phyloP scores from a whole-genome alignment of 2,113 vertebrate species.

The Colius striatus region DNA sequence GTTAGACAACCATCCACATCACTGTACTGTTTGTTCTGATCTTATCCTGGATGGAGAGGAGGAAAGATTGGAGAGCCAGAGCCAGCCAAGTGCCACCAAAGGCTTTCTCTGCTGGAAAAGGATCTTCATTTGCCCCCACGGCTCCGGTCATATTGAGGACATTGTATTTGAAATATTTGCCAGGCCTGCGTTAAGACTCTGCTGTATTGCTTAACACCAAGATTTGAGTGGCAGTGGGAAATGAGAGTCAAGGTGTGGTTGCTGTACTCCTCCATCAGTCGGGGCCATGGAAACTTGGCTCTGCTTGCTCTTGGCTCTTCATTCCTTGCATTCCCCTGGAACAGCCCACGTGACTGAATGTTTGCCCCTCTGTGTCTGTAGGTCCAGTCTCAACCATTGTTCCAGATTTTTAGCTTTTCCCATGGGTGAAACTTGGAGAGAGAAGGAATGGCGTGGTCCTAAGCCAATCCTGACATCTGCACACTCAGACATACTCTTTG shows the following conservation, averaged over 20 bases:
- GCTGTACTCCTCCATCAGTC: accelerated
- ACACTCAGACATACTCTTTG: accelerated
- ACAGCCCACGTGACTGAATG: accelerated
- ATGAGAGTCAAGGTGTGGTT: not conserved
- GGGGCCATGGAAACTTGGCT: accelerated
- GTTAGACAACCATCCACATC: not conserved
- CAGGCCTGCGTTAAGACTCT: not conserved
- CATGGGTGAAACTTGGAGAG: not conserved
- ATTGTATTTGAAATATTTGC: not conserved
- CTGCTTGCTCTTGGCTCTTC: not conserved
- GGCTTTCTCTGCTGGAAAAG: not conserved
- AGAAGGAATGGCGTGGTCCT: accelerated
- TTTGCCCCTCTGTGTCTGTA: not conserved
- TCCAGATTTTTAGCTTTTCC: not conserved
- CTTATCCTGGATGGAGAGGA: not conserved
- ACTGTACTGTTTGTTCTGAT: accelerated
- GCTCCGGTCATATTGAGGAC: not conserved
- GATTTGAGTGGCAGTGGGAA: not conserved
- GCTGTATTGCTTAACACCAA: not conserved
- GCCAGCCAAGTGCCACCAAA: not conserved
- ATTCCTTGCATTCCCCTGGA: not conserved
- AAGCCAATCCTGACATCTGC: too few species aligned
- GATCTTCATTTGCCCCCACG: not conserved
- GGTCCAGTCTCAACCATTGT: not conserved
- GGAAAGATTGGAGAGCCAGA: not conserved